Conservation (phyloP, 2,113 vertebrate species). For the Protobothrops flavoviridis region DNA sequence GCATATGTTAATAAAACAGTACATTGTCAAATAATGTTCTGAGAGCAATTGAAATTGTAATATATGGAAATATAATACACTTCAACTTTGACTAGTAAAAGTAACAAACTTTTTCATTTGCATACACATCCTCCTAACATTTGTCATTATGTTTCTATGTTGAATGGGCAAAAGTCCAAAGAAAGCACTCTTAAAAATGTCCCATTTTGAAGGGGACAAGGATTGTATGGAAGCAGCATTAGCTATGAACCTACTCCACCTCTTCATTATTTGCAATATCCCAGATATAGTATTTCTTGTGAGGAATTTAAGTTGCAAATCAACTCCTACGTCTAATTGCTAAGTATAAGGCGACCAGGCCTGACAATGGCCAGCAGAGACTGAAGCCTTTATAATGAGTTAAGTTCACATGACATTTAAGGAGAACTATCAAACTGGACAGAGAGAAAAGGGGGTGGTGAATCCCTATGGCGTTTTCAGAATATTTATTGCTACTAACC, state of each 20-base stretch:
- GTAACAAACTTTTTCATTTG: not conserved
- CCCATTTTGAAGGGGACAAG: not conserved
- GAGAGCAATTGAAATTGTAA: not conserved
- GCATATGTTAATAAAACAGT: not conserved
- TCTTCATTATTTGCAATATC: not conserved
- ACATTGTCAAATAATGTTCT: not conserved
- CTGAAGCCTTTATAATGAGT: not conserved
- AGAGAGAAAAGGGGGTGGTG: not conserved
- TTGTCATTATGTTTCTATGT: constrained; percentile 32
- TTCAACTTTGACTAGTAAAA: not conserved
- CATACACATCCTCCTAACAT: not conserved
- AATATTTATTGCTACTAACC: not conserved
- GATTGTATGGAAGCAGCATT: not conserved
- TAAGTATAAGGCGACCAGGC: not conserved
- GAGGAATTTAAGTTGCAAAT: not conserved
- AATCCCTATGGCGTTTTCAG: not conserved
- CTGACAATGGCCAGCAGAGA: not conserved
- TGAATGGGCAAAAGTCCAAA: not conserved
- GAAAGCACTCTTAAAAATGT: not conserved
- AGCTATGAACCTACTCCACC: not conserved
- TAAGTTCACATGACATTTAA: not conserved
- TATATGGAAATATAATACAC: not conserved
- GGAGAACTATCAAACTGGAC: not conserved
- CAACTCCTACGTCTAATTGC: not conserved
- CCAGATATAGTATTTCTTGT: not conserved